Base-by-base conservation (phyloP, 2,797 vertebrate species). In the Chelidonichthys spinosus region DNA sequence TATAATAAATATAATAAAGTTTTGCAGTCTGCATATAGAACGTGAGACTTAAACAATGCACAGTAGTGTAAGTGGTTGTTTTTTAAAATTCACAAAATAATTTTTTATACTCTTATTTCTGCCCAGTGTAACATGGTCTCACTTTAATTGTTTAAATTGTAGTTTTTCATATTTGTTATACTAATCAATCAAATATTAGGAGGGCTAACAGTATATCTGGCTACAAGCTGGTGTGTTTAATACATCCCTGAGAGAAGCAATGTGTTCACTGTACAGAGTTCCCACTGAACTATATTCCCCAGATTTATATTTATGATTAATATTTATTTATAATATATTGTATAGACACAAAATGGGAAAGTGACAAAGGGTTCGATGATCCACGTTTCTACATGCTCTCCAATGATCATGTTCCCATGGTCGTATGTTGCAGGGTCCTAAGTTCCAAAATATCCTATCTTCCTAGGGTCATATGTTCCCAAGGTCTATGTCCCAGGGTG, bases 241-340 rank as follows among this genome's bases (percentile, higher is more conserved):
- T 50, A 25, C 33, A 4, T 87, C 71, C 81, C 84, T 86, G 85
- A 90, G 77, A 85, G 62, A 80, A 72, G 67, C n/a, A 15, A 44
- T 55, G 47, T 63, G 54, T 74, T 82, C 35, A 75, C 58, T 67
- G 47, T 75, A 40, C 63, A 74, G 25, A 25, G 25, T 25, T 25
- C 25, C 25, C 25, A 25, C 25, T 25, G 25, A 25, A 25, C 25
- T 25, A 25, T 25, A 2, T 25, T 25, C 25, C 25, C 25, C 25
- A 25, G 25, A 25, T 25, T 25, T 25, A 25, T 25, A 25, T 25
- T 25, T 25, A 25, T 25, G 25, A 25, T 25, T 25, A 25, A 25
- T 25, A 25, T 25, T 25, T 25, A 1, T 25, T 25, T 25, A 25
- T 25, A 25, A 25, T 25, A 25, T 25, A 25, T 25, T 25, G 25